These are phyloP conservation scores for Merops nubicus DNA, from an alignment of 2,113 vertebrate genomes.

Conservation along the genomic window DNA sequence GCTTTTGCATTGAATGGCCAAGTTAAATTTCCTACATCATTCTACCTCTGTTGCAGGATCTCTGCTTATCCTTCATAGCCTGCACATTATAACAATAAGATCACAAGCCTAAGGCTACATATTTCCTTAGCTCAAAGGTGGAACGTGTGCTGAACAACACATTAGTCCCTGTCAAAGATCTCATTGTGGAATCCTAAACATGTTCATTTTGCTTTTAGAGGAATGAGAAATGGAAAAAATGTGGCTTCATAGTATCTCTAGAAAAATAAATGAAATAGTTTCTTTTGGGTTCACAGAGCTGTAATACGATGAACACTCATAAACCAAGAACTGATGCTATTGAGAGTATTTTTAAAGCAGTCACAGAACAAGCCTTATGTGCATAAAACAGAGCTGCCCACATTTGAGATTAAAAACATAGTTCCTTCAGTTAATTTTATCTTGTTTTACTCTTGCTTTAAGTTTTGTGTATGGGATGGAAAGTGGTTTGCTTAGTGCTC, in stretches of 20 bases:
- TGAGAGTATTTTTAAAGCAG: background rate
- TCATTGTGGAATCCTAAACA: background rate
- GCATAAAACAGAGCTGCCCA: background rate
- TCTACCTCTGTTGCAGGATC: background rate
- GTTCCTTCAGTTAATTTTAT: background rate
- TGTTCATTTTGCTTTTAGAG: background rate
- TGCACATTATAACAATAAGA: background rate
- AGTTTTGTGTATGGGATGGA: background rate
- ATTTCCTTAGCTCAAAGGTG: background rate
- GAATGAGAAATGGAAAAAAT: background rate
- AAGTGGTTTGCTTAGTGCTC: background rate
- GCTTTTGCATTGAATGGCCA: background rate
- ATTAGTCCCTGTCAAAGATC: background rate
- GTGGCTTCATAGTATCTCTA: background rate
- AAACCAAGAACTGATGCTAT: background rate
- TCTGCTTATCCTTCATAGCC: background rate
- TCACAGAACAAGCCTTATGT: background rate
- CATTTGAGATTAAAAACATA: background rate
- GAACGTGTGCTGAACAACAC: background rate
- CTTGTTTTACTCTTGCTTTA: background rate
- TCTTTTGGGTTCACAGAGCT: background rate
- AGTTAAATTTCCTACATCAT: background rate
- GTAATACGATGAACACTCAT: background rate
- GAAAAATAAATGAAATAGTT: background rate
- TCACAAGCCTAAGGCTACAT: background rate